Evolutionary conservation across 2,888 invertebrate genomes (phyloP), one percentile per base, ranked within the genome.

Genomic region (Gerosis bhagava): DNA sequence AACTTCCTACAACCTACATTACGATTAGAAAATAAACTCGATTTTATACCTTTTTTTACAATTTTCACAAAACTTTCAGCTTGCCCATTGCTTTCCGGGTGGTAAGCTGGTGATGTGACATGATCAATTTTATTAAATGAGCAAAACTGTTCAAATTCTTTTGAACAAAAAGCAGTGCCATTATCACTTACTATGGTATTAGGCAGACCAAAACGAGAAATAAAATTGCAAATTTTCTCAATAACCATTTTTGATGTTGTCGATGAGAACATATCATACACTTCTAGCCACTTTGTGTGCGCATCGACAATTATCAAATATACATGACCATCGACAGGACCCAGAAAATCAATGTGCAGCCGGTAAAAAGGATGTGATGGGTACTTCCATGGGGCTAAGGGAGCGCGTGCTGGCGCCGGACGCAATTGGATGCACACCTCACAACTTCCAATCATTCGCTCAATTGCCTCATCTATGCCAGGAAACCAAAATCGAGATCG

Each of bases 131-230:
- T n/a, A n/a, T n/a, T n/a, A n/a, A n/a, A n/a, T n/a, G n/a, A n/a
- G n/a, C n/a, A n/a, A n/a, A n/a, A n/a, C 6, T 26, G 11, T 12
- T 26, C 5, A 26, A 26, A 26, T 26, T 26, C 26, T 12, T 26
- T 26, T 2, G 26, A 26, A 7, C 26, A 26, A 11, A 26, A 26
- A 26, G 26, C 26, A 26, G 26, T 26, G 26, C 26, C 26, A 26
- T 26, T 26, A 26, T 26, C 26, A 12, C 12, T 26, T 26, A 26
- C 26, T 12, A 26, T 26, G 7, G 12, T 26, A 26, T 11, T 26
- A 26, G 26, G 26, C 2, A 26, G 12, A 11, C 26, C 26, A 12
- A 26, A 26, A 12, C 11, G 10, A 3, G 26, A 26, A 0, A 26
- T 26, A 26, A 26, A 26, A 28, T 28, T 13, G 3, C 12, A 13